Conservation (phyloP, 2,113 vertebrate genomes). For the Myrmophylax atrothorax region DNA sequence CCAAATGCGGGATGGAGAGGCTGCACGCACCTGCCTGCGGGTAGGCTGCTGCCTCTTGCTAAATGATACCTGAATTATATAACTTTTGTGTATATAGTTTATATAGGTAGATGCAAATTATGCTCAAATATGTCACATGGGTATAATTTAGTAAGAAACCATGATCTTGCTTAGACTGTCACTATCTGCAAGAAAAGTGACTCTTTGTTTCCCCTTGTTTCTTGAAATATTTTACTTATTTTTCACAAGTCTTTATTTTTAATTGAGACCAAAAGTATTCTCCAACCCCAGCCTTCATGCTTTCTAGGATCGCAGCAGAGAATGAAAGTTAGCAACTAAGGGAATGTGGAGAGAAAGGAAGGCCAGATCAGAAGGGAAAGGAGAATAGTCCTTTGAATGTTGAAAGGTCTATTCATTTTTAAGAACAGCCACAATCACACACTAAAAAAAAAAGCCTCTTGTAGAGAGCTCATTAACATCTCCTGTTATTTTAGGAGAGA, state of each 20-base stretch:
- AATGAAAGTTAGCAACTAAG: not conserved
- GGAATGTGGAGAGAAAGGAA: not conserved
- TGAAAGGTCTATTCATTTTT: constrained; percentile 3
- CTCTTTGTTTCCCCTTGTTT: not conserved
- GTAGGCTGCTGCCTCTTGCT: not conserved
- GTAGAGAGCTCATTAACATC: constrained; percentile 1
- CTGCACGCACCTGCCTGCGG: not conserved
- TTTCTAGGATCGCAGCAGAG: not conserved
- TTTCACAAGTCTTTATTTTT: not conserved
- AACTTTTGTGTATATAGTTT: accelerated
- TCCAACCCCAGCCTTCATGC: accelerated
- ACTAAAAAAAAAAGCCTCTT: not conserved
- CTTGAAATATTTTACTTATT: not conserved
- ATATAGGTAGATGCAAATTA: accelerated
- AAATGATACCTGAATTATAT: not conserved
- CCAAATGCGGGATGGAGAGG: accelerated
- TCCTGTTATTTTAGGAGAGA: not conserved
- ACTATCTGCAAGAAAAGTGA: not conserved
- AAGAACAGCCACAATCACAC: not conserved
- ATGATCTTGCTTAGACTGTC: not conserved
- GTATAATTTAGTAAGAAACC: not conserved
- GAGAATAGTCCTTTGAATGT: not conserved
- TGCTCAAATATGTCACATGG: accelerated
- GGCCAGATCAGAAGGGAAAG: not conserved
- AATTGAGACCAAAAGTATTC: not conserved